Base-by-base conservation (phyloP, 2,113 vertebrate genomes). In the Bothrops jararaca region DNA sequence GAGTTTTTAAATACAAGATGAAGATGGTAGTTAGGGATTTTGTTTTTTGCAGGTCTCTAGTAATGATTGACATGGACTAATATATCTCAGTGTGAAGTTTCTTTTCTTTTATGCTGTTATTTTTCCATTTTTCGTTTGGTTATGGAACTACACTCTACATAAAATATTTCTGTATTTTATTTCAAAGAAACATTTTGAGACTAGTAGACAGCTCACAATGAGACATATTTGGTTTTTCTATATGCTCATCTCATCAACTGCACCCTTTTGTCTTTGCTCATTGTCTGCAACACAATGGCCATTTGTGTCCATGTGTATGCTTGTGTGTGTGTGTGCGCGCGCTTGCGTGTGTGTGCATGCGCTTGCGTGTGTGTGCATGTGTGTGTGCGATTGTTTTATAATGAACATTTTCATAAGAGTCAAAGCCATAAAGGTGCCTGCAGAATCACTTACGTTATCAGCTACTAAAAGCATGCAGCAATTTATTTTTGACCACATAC, bases 401-500 rank as follows among this genome's bases (percentile, higher is more conserved):
- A 18, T 5, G 42, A 85, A 92, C 26, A 20, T 6, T 34, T 13
- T 53, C 50, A 50, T 57, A 1, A 42, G 5, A 92, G 54, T 93
- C 93, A 89, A 94, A 94, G 9, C 88, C 88, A 56, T 34, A 87
- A 93, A 93, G 96, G 80, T 95, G 92, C 85, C 95, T 87, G 94
- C 92, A 97, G 97, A 97, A 95, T 91, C 95, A 93, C 95, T 94
- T 86, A 96, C 96, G 95, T 74, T 95, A 95, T 97, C 95, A 96
- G 93, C 95, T 97, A 96, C 96, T 97, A 96, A 88, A 94, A 96
- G 96, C 89, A 94, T 95, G 94, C 94, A 97, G 91, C 93, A 94
- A 96, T 93, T 95, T 97, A 97, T 97, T 97, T 97, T 97, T 97
- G 97, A 95, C 93, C 88, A 64, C 69, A 89, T 60, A 92, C 93